Conservation (phyloP, 2,113 vertebrate species). For the Limanda limanda region DNA sequence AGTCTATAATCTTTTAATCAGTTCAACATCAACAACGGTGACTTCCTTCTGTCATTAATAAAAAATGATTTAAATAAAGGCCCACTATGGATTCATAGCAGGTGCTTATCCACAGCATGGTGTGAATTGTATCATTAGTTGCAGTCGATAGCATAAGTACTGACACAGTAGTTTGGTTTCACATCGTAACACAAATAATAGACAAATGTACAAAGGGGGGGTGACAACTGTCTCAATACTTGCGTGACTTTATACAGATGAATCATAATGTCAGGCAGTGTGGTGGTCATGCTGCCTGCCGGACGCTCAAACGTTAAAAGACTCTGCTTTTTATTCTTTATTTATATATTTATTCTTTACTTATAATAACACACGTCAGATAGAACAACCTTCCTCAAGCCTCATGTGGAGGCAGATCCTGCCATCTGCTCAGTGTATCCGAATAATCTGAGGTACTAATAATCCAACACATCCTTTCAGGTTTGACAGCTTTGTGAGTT, state of each 20-base stretch:
- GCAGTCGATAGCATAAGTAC: constrained; percentile 39
- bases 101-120: not conserved
- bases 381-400: not conserved
- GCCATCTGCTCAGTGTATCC: not conserved
- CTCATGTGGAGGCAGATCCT: not conserved
- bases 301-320: not conserved
- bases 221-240: constrained; percentile 40
- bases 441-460: not conserved
- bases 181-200: constrained; percentile 10
- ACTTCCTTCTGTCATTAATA: not conserved
- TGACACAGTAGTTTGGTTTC: constrained; percentile 42
- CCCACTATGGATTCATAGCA: constrained; percentile 10
- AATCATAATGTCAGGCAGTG: constrained; percentile 1
- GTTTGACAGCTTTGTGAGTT: not conserved
- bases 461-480: not conserved
- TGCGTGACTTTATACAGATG: constrained; percentile 27
- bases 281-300: not conserved
- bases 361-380: not conserved
- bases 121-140: constrained; percentile 5
- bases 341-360: not conserved
- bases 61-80: constrained; percentile 4
- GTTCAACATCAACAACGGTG: constrained; percentile 1
- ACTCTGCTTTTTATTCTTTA: not conserved
- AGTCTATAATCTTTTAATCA: not conserved
- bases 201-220: constrained; percentile 16